Evolutionary conservation across 2,797 vertebrate genomes (phyloP).

Genomic region (Percopsis omiscomaycus): DNA sequence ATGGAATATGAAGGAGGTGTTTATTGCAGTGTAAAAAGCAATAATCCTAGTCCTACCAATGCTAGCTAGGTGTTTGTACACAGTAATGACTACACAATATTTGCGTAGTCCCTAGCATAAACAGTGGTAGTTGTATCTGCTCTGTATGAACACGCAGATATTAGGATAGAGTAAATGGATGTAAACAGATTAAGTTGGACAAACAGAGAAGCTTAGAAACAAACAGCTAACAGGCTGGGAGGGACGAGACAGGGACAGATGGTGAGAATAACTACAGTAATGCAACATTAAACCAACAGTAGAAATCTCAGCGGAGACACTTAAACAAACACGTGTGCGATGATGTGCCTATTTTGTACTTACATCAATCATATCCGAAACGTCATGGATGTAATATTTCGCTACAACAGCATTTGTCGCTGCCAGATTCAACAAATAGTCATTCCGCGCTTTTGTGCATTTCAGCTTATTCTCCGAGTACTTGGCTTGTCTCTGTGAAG

Average conservation of each 20-base stretch:
- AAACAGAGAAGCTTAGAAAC: slow-evolving; percentile 53
- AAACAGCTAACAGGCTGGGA: slow-evolving; percentile 56
- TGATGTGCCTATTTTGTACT: slow-evolving; percentile 69
- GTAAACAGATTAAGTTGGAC: slow-evolving; percentile 27
- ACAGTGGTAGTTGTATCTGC: slow-evolving; percentile 12
- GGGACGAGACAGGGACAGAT: slow-evolving; percentile 55
- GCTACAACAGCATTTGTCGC: slow-evolving; percentile 94
- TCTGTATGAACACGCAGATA: slow-evolving; percentile 8
- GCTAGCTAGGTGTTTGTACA: too few species aligned
- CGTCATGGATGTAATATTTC: slow-evolving; percentile 98
- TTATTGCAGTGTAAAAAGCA: too few species aligned
- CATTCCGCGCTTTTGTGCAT: slow-evolving; percentile 96
- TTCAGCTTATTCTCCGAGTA: slow-evolving; percentile 99
- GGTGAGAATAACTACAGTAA: slow-evolving; percentile 55
- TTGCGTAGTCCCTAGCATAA: slow-evolving; percentile 17
- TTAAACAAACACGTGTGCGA: slow-evolving; percentile 54
- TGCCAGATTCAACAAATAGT: slow-evolving; percentile 95
- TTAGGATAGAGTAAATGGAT: slow-evolving; percentile 25
- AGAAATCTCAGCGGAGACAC: slow-evolving; percentile 56
- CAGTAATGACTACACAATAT: slow-evolving; percentile 1
- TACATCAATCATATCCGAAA: slow-evolving; percentile 97
- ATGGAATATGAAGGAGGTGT: background rate
- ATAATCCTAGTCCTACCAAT: too few species aligned
- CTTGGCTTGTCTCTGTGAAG: slow-evolving; percentile 93
- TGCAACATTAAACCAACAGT: slow-evolving; percentile 52